Evolutionary conservation across 2,797 vertebrate species (phyloP).

Genomic region (Avahi laniger): DNA sequence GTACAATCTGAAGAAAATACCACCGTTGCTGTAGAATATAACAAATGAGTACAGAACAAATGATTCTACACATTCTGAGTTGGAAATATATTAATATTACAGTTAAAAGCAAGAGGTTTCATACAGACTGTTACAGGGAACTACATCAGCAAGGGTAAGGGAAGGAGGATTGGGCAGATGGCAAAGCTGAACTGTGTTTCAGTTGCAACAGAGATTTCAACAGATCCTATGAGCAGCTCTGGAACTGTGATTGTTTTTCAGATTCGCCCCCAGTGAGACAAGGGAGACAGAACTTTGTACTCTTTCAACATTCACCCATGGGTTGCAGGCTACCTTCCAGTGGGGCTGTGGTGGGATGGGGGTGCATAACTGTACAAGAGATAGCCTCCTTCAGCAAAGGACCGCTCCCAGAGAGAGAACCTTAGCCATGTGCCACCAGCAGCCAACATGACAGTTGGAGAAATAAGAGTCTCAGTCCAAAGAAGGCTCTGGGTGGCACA

Average conservation of each 20-base stretch:
- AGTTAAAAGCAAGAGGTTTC: neutral
- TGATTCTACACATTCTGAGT: neutral
- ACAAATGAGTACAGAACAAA: neutral
- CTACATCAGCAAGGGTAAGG: neutral
- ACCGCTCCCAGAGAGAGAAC: neutral
- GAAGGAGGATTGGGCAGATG: neutral
- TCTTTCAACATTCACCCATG: neutral
- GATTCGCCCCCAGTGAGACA: neutral
- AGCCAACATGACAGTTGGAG: neutral
- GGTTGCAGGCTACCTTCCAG: neutral
- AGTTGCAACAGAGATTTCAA: neutral
- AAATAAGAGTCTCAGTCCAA: neutral
- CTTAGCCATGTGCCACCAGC: neutral
- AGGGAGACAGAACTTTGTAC: neutral
- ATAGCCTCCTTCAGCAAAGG: neutral
- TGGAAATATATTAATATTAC: neutral
- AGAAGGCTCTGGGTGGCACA: too few relatives aligned
- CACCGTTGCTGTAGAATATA: neutral
- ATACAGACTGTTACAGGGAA: neutral
- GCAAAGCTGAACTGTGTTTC: neutral
- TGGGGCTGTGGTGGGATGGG: too few relatives aligned
- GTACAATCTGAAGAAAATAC: slow-evolving; percentile 62
- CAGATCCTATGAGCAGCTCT: neutral
- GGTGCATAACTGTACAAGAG: neutral
- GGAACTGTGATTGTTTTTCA: neutral